Conservation (phyloP, 2,113 vertebrate species). For the Malurus elegans region DNA sequence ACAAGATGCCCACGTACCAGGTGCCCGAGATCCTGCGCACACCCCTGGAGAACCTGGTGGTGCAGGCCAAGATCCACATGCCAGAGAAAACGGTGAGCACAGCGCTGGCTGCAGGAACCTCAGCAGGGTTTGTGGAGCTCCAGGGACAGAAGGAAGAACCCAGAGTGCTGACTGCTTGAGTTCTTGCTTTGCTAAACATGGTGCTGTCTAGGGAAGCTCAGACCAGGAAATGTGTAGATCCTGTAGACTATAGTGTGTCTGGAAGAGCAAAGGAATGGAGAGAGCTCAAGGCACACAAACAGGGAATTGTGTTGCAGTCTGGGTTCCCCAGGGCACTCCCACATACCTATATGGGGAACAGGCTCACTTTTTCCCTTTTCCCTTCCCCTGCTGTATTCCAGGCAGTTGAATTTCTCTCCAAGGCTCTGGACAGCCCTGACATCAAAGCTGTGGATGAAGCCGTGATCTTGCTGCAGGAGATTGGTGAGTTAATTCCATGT, state of each 20-base stretch:
- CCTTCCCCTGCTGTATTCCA: slow-evolving; percentile 4
- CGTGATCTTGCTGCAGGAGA: slow-evolving; percentile 86
- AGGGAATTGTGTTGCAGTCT: neutral
- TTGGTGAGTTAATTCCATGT: slow-evolving; percentile 72
- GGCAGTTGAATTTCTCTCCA: slow-evolving; percentile 93
- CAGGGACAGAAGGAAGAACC: rapidly evolving
- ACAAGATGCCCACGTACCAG: slow-evolving; percentile 86
- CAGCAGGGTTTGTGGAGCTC: rapidly evolving
- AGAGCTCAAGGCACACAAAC: neutral
- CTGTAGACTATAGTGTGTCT: neutral
- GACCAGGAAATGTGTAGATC: neutral
- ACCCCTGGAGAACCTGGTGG: slow-evolving; percentile 91
- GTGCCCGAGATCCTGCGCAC: slow-evolving; percentile 94
- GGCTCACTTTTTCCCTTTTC: neutral
- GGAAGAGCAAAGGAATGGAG: neutral
- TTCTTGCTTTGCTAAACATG: neutral
- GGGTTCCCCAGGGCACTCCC: neutral
- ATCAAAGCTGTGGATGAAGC: slow-evolving; percentile 84
- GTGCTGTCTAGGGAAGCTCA: neutral
- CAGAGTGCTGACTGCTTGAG: neutral
- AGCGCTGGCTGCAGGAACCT: rapidly evolving
- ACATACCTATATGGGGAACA: neutral
- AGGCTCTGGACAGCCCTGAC: slow-evolving; percentile 92
- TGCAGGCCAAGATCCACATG: slow-evolving; percentile 96
- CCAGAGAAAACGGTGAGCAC: slow-evolving; percentile 83